Evolutionary conservation across 2,113 vertebrate species (phyloP).

Genomic region (Hyperoodon ampullatus): DNA sequence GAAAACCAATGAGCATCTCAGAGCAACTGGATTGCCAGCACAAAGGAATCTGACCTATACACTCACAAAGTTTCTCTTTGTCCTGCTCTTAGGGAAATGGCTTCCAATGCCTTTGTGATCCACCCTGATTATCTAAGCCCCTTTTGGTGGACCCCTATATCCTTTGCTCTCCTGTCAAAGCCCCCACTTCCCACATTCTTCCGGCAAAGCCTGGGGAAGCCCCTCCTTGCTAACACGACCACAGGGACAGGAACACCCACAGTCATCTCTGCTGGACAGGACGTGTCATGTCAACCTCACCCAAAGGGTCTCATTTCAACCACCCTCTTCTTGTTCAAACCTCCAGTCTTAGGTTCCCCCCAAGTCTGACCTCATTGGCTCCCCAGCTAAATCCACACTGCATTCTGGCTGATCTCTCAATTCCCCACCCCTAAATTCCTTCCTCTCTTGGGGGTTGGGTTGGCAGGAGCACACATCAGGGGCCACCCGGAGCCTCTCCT

Average conservation of each 20-base stretch:
- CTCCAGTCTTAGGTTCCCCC: background rate
- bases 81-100: background rate
- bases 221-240: background rate
- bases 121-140: background rate
- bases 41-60: rapidly evolving
- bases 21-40: background rate
- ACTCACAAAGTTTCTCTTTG: background rate
- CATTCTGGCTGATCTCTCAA: background rate
- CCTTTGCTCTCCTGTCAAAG: background rate
- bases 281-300: background rate
- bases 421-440: too few relatives aligned
- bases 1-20: background rate
- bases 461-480: too few relatives aligned
- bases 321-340: background rate
- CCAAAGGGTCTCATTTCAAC: background rate
- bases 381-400: background rate
- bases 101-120: background rate
- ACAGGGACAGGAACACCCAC: background rate
- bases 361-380: too few relatives aligned
- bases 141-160: background rate
- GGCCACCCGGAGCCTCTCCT: background rate
- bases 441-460: too few relatives aligned
- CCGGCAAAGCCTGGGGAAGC: too few relatives aligned
- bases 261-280: too few relatives aligned
- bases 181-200: background rate